These are phyloP conservation scores for Carduelis carduelis DNA, from an alignment of 2,797 vertebrate species.

Conservation along the genomic window DNA sequence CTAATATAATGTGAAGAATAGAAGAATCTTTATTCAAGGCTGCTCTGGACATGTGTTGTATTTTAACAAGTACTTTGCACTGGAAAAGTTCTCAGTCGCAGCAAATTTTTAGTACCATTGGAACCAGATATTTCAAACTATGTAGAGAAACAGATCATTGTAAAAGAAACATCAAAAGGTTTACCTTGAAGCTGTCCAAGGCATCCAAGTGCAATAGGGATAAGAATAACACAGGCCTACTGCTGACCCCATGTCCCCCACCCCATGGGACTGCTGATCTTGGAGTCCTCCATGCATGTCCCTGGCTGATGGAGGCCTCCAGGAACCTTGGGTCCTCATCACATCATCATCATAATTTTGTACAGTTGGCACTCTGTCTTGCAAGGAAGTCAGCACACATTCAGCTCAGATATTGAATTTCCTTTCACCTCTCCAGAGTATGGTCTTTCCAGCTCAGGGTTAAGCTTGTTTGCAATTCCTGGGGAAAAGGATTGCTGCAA, in stretches of 20 bases:
- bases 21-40: slow-evolving; percentile 49
- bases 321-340: neutral
- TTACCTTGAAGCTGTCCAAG: slow-evolving; percentile 30
- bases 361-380: neutral
- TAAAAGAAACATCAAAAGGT: slow-evolving; percentile 52
- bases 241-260: neutral
- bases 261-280: neutral
- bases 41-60: slow-evolving; percentile 48
- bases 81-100: slow-evolving; percentile 66
- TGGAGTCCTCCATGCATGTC: neutral
- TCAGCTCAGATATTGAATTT: slow-evolving; percentile 51
- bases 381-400: slow-evolving; percentile 1
- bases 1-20: slow-evolving; percentile 49
- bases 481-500: neutral
- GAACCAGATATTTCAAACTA: slow-evolving; percentile 65
- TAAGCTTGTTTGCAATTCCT: slow-evolving; percentile 32
- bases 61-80: slow-evolving; percentile 68
- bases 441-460: slow-evolving; percentile 39
- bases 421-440: slow-evolving; percentile 32
- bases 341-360: slow-evolving; percentile 9
- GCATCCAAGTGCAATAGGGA: neutral
- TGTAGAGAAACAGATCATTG: slow-evolving; percentile 46
- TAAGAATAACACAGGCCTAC: neutral
- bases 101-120: slow-evolving; percentile 58
- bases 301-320: neutral